phyloP scores from a whole-genome alignment of 2,888 invertebrate genomes.

The Drosophila lutescens region DNA sequence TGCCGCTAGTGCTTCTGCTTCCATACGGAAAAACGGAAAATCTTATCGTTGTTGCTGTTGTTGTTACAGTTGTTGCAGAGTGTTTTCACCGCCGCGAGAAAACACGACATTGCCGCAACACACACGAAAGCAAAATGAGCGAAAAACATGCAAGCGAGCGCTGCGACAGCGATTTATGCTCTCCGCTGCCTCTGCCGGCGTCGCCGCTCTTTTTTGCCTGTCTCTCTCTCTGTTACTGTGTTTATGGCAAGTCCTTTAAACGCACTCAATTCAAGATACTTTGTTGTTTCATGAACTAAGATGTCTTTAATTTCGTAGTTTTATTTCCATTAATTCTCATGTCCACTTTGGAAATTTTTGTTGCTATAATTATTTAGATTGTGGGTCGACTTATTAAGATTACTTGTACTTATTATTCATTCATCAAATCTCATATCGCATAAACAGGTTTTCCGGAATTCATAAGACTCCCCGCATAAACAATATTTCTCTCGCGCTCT shows the following conservation, averaged over 20 bases:
- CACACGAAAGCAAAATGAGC: constrained; percentile 60
- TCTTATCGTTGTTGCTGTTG: constrained; percentile 44
- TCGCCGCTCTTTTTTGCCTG: constrained; percentile 6
- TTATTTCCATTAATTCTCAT: not conserved
- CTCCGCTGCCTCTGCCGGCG: constrained; percentile 8
- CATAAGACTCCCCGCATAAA: constrained; percentile 9
- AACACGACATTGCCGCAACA: constrained; percentile 71
- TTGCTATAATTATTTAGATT: not conserved
- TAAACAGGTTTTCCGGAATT: not conserved
- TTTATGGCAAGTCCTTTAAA: constrained; percentile 2
- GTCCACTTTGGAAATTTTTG: not conserved
- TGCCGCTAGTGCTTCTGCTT: constrained; percentile 55
- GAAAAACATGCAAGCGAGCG: constrained; percentile 27
- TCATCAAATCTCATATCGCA: not conserved
- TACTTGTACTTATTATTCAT: not conserved
- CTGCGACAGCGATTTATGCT: constrained; percentile 4
- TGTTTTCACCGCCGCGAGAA: constrained; percentile 61
- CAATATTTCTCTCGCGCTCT: constrained; percentile 20
- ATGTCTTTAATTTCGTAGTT: not conserved
- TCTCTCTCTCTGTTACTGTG: constrained; percentile 14
- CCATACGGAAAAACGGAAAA: constrained; percentile 73
- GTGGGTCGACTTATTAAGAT: too few relatives aligned
- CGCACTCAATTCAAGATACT: not conserved
- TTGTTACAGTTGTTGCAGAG: constrained; percentile 35
- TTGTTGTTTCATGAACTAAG: not conserved